These are phyloP conservation scores for Synaphobranchus kaupii DNA, from an alignment of 2,797 vertebrate species.

Conservation along the genomic window DNA sequence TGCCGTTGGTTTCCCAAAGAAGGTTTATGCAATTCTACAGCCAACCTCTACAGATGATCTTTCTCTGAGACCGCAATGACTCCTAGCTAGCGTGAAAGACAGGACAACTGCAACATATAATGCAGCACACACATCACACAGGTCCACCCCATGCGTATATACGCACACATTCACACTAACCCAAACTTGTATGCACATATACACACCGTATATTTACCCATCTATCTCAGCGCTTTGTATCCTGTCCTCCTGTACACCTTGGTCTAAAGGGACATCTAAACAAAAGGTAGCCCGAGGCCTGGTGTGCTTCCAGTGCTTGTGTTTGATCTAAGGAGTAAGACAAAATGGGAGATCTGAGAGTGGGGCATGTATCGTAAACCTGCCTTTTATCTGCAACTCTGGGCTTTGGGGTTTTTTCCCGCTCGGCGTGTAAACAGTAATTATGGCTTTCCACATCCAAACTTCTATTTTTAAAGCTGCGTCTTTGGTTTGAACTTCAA, in stretches of 20 bases:
- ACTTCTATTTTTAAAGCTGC: not conserved
- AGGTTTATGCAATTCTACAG: not conserved
- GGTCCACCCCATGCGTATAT: too few relatives aligned
- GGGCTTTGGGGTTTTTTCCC: not conserved
- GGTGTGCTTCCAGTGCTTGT: not conserved
- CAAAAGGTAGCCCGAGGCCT: not conserved
- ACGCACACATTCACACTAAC: too few relatives aligned
- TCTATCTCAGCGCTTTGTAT: not conserved
- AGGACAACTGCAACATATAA: not conserved
- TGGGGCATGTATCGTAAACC: not conserved
- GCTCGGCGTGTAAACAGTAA: slow-evolving; percentile 15
- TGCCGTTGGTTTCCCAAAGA: not conserved
- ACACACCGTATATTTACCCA: not conserved
- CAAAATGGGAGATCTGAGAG: slow-evolving; percentile 11
- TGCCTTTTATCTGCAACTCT: slow-evolving; percentile 22
- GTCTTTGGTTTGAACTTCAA: slow-evolving; percentile 19
- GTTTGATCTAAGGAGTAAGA: slow-evolving; percentile 10
- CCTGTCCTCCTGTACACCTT: slow-evolving; percentile 10
- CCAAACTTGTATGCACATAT: too few relatives aligned
- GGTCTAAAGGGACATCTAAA: not conserved
- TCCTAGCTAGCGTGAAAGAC: not conserved
- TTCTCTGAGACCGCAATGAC: not conserved
- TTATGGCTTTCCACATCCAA: not conserved
- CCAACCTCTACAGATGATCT: not conserved
- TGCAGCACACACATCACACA: not conserved